Conservation (phyloP, 2,888 invertebrate species). For the Lasioglossum vierecki region DNA sequence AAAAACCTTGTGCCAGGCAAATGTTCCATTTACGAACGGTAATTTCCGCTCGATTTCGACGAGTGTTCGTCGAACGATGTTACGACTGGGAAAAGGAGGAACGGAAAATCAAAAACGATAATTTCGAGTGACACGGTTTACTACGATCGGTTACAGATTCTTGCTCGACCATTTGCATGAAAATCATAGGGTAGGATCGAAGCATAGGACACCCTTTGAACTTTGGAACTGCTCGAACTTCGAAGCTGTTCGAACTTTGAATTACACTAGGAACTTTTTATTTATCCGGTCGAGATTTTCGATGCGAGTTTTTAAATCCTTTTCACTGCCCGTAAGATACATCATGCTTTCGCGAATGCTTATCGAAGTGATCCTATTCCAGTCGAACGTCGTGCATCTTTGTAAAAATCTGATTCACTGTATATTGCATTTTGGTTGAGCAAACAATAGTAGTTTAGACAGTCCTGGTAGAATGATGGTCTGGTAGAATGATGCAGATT, state of each 20-base stretch:
- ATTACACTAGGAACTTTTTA: background rate
- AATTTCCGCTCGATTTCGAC: conserved; percentile 44
- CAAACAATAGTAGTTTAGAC: background rate
- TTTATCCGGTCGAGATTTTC: background rate
- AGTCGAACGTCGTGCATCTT: background rate
- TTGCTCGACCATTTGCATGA: background rate
- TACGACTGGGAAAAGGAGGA: background rate
- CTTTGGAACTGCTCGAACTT: background rate
- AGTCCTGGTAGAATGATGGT: background rate
- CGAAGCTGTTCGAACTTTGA: background rate
- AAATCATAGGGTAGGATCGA: background rate
- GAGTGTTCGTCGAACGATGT: background rate
- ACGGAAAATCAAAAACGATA: background rate
- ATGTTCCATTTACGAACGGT: conserved; percentile 7
- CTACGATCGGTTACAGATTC: conserved; percentile 2
- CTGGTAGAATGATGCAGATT: background rate
- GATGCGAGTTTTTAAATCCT: background rate
- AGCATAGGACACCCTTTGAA: background rate
- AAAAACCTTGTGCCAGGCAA: conserved; percentile 2
- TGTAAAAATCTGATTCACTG: too few species aligned
- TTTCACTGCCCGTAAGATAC: background rate
- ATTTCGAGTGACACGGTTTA: background rate
- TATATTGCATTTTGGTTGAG: background rate
- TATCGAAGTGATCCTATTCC: too few species aligned
- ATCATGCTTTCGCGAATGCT: background rate